Evolutionary conservation across 2,797 vertebrate genomes (phyloP), one percentile per base, ranked within the genome.

Genomic region (Tapera naevia): DNA sequence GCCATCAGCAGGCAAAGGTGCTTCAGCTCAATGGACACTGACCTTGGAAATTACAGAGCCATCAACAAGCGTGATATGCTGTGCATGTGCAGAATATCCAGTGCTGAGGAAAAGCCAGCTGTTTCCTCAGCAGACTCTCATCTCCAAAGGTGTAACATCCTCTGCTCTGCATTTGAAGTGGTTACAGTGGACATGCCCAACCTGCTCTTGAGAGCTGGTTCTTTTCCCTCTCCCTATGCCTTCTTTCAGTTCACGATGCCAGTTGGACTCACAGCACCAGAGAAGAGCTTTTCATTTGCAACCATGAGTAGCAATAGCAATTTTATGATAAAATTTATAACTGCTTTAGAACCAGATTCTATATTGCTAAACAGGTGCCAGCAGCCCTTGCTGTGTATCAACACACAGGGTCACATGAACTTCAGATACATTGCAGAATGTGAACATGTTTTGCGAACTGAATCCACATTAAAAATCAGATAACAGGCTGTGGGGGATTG

Each of bases 201-300:
- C 8, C 23, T 27, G 25, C 7, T 6, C 28, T 57, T 64, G 5
- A 24, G 37, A 64, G 17, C 45, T 56, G 2, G 18, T 54, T 86
- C 39, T 80, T 86, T 32, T 41, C 28, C 32, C 23, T 91, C 65
- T 83, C 57, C 1, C 57, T 32, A 0, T 54, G 41, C 15, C n/a
- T 10, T 57, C 62, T 79, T 88, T 45, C 19, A 62, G 35, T 35
- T 76, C 23, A 1, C 65, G 0, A 0, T 70, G 67, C 48, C 67
- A 70, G 53, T 70, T 91, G 80, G 17, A 80, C 70, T 73, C 23
- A 10, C 12, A 66, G 70, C 56, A 75, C 28, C 32, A 51, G 32
- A 90, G 58, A 54, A 65, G 28, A 81, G 56, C 50, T 71, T 89
- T 90, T 66, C n/a, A 79, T 93, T 82, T 88, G 48, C 50, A 73